Evolutionary conservation across 2,797 vertebrate species (phyloP).

Genomic region (Toxotes lorentzi): DNA sequence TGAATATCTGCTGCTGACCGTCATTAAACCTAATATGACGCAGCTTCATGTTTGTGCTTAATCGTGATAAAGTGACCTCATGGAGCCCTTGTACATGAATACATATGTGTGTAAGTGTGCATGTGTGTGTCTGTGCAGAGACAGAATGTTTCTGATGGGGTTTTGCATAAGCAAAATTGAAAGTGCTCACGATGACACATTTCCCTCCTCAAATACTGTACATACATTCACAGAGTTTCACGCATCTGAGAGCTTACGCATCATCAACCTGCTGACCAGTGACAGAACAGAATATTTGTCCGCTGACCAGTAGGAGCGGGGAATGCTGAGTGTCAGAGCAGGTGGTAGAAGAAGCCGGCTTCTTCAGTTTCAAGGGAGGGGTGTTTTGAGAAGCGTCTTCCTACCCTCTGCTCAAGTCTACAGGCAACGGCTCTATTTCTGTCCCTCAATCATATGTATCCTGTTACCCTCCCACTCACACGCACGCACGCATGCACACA

Average conservation of each 20-base stretch:
- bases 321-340: constrained; percentile 54
- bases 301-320: constrained; percentile 45
- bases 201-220: constrained; percentile 51
- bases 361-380: constrained; percentile 70
- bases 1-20: no score
- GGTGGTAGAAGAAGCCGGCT: constrained; percentile 51
- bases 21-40: no score
- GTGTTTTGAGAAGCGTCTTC: constrained; percentile 19
- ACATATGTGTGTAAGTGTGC: background rate
- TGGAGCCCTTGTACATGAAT: no score
- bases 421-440: constrained; percentile 67
- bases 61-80: no score
- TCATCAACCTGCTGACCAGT: constrained; percentile 56
- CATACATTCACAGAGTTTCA: constrained; percentile 46
- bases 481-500: constrained; percentile 2
- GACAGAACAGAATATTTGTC: constrained; percentile 23
- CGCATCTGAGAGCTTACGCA: background rate
- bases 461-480: constrained; percentile 47
- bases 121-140: background rate
- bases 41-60: no score
- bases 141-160: constrained; percentile 15
- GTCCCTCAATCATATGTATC: constrained; percentile 71
- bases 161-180: constrained; percentile 40
- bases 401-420: constrained; percentile 36
- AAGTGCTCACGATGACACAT: constrained; percentile 60